Evolutionary conservation across 2,113 vertebrate genomes (phyloP).

Genomic region (Lasiurus borealis): DNA sequence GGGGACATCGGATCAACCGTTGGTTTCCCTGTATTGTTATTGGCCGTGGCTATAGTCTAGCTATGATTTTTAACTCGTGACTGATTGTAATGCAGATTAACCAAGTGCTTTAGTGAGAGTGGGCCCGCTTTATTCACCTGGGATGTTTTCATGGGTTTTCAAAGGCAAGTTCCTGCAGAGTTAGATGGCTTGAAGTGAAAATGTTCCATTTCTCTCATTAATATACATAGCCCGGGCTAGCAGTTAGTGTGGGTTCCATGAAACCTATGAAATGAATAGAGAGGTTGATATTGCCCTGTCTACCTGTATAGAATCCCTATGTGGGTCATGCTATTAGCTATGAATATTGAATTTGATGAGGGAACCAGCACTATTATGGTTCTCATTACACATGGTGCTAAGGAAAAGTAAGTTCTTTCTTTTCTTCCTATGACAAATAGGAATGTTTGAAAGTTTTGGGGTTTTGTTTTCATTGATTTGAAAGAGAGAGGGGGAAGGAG

Average conservation of each 20-base stretch:
- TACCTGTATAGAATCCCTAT: background rate
- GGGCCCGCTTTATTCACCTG: background rate
- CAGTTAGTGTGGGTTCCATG: background rate
- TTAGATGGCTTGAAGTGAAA: background rate
- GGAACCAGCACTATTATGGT: background rate
- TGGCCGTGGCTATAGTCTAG: background rate
- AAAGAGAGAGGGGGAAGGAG: background rate
- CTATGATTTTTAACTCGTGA: background rate
- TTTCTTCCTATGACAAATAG: background rate
- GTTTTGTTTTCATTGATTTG: background rate
- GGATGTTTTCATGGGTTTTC: background rate
- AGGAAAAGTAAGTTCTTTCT: background rate
- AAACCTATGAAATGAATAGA: background rate
- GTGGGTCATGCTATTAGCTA: background rate
- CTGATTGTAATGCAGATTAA: background rate
- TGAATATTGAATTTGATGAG: background rate
- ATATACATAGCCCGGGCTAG: background rate
- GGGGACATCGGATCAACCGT: background rate
- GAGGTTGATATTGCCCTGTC: no score
- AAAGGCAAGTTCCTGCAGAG: background rate
- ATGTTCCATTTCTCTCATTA: background rate
- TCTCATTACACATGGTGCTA: background rate
- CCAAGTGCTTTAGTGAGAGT: background rate
- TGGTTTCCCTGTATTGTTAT: background rate
- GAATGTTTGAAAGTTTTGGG: background rate